These are phyloP conservation scores for Hyposoter dolosus DNA, from an alignment of 2,888 invertebrate species.

Conservation along the genomic window DNA sequence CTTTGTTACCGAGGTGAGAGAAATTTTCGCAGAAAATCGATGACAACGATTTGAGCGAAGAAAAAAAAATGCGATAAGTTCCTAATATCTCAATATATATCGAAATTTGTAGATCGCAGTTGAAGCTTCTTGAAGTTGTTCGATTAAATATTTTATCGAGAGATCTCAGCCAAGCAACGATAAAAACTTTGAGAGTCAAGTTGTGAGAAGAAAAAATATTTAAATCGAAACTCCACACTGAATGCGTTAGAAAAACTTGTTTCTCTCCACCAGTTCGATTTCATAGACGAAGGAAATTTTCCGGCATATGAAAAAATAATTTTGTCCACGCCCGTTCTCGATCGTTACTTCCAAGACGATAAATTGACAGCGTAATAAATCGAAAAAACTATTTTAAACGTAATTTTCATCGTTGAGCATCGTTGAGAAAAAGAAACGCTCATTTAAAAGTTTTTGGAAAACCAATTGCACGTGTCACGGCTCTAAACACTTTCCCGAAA, in stretches of 20 bases:
- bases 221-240: neutral
- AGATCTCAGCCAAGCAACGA: neutral
- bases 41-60: neutral
- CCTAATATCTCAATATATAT: neutral
- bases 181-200: neutral
- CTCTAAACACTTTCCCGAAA: neutral
- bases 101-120: neutral
- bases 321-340: neutral
- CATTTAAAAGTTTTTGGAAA: neutral
- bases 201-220: neutral
- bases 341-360: neutral
- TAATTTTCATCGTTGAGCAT: neutral
- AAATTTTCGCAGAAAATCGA: neutral
- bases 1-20: neutral
- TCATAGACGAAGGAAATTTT: neutral
- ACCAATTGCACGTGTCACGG: neutral
- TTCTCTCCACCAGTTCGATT: neutral
- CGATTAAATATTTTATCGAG: neutral
- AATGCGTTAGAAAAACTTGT: neutral
- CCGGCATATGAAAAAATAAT: neutral
- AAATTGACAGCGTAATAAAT: neutral
- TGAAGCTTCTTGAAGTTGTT: neutral
- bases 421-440: neutral
- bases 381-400: neutral
- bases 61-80: neutral